Conservation (phyloP, 2,888 invertebrate species). For the Hoplodrina ambigua region DNA sequence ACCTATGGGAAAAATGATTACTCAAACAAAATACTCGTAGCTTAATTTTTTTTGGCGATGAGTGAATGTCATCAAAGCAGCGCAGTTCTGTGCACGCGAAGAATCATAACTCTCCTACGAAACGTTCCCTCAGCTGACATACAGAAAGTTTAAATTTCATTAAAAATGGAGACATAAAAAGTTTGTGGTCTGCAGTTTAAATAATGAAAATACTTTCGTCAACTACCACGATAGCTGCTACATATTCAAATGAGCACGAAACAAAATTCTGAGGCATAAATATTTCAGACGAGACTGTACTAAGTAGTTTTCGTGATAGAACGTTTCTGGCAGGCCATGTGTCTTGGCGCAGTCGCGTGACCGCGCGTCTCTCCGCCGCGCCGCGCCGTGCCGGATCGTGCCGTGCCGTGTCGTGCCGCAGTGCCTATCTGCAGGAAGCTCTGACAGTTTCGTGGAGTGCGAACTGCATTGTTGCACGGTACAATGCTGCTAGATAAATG, state of each 20-base stretch:
- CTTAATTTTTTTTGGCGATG: constrained; percentile 9
- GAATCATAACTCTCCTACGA: constrained; percentile 35
- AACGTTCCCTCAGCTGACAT: constrained; percentile 35
- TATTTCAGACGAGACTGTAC: constrained; percentile 51
- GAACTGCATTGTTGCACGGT: constrained; percentile 64
- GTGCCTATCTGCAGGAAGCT: constrained; percentile 62
- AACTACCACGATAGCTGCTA: constrained; percentile 50
- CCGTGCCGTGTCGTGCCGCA: constrained; percentile 56
- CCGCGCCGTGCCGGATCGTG: constrained; percentile 14
- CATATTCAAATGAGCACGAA: constrained; percentile 59
- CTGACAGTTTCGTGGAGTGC: constrained; percentile 62
- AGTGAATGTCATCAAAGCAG: constrained; percentile 32
- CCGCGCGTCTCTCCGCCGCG: constrained; percentile 5
- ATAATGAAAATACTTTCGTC: constrained; percentile 61
- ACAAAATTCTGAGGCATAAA: constrained; percentile 56
- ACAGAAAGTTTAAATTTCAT: constrained; percentile 55
- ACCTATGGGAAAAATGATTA: neutral
- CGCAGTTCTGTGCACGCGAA: constrained; percentile 46
- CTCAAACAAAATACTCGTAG: neutral
- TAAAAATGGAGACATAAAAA: constrained; percentile 54
- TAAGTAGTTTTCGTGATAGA: constrained; percentile 57
- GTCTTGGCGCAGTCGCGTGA: constrained; percentile 48
- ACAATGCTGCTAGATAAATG: constrained; percentile 59
- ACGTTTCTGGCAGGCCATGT: constrained; percentile 58
- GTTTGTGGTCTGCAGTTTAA: constrained; percentile 54